These are phyloP conservation scores for Lepilemur septentrionalis DNA, from an alignment of 2,797 vertebrate species.

Conservation along the genomic window DNA sequence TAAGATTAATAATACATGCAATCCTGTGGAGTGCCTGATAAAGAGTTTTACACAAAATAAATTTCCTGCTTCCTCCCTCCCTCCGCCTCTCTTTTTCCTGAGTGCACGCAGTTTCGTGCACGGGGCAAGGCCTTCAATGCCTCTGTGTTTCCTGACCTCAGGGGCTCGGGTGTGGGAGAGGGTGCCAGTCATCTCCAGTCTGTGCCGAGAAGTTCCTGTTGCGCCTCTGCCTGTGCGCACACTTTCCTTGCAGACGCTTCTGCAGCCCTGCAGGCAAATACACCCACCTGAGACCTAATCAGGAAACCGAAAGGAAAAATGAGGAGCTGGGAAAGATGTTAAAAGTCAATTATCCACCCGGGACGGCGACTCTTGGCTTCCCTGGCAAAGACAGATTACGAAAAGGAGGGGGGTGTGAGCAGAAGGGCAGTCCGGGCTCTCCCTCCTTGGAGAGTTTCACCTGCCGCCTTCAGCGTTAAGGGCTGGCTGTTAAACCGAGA, in stretches of 20 bases:
- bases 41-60: neutral
- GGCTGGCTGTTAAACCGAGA: neutral
- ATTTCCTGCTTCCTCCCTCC: neutral
- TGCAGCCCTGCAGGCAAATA: neutral
- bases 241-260: neutral
- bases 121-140: neutral
- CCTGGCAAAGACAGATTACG: neutral
- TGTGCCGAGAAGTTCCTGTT: neutral
- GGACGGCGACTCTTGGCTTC: neutral
- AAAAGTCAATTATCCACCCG: neutral
- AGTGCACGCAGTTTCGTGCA: neutral
- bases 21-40: neutral
- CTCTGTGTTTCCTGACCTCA: neutral
- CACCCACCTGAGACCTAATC: conserved; percentile 48
- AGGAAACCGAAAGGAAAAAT: neutral
- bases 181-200: fast-evolving
- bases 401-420: neutral
- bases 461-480: neutral
- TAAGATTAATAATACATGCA: neutral
- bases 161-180: neutral
- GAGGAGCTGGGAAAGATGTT: neutral
- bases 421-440: neutral
- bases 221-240: neutral
- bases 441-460: neutral
- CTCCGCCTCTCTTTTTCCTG: neutral